phyloP scores from a whole-genome alignment of 2,797 vertebrate genomes.

The Channa striata region DNA sequence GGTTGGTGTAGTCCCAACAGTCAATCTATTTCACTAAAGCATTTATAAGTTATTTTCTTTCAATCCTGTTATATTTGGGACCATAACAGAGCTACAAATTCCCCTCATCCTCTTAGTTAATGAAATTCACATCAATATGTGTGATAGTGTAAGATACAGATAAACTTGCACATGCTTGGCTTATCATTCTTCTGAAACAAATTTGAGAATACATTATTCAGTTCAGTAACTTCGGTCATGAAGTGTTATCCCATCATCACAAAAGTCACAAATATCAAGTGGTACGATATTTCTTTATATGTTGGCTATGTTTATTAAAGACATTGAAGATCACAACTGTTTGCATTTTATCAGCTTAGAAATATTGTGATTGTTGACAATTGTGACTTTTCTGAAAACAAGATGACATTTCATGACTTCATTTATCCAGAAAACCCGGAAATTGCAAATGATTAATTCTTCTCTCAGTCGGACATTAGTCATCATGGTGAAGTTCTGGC shows the following conservation, averaged over 20 bases:
- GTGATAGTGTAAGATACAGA: conserved; percentile 12
- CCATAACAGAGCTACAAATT: conserved; percentile 37
- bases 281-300: too few species aligned
- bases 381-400: too few species aligned
- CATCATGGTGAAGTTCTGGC: conserved; percentile 4
- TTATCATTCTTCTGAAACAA: conserved; percentile 14
- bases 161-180: background rate
- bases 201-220: conserved; percentile 10
- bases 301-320: too few species aligned
- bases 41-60: conserved; percentile 38
- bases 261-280: too few species aligned
- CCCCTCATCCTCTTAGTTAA: conserved; percentile 11
- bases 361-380: too few species aligned
- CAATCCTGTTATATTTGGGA: conserved; percentile 12
- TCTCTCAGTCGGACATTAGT: conserved; percentile 15
- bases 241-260: too few species aligned
- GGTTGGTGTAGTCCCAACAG: conserved; percentile 33
- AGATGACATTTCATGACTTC: too few species aligned
- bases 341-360: too few species aligned
- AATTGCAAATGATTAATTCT: too few species aligned
- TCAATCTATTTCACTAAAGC: conserved; percentile 48
- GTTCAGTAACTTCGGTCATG: background rate
- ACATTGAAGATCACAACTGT: too few species aligned
- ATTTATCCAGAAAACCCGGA: too few species aligned
- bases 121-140: conserved; percentile 11